Percentiles rank a stretch among this genome's conserved stretches.
These are phyloP conservation scores for Ianthella basta DNA, from an alignment of 37 sponge, comb jelly and placozoan species.

Conservation along the genomic window DNA sequence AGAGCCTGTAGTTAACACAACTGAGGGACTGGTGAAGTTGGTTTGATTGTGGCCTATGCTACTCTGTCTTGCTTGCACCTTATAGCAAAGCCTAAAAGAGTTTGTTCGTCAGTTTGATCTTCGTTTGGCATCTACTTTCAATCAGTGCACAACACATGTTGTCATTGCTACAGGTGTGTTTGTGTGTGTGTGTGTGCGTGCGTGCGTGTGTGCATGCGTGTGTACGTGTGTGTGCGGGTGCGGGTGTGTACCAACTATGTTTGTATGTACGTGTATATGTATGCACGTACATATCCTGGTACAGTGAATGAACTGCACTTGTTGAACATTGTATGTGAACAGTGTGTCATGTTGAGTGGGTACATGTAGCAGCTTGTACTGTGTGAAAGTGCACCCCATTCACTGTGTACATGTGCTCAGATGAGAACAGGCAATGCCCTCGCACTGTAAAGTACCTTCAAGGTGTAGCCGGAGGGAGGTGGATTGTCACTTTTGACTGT, in stretches of 20 bases:
- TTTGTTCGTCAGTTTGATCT: not conserved
- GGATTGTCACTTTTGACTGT: slow-evolving; percentile 37
- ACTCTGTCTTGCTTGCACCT: not conserved
- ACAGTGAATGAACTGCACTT: not conserved
- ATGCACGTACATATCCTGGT: not conserved
- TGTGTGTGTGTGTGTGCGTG: slow-evolving; percentile 38
- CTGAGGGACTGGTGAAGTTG: no score
- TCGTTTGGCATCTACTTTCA: not conserved
- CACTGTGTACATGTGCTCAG: not conserved
- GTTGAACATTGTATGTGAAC: no score
- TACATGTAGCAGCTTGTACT: no score
- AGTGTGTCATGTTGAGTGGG: no score
- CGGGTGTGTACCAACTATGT: not conserved
- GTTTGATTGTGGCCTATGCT: no score
- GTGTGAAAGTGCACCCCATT: no score
- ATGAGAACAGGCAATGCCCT: slow-evolving; percentile 43
- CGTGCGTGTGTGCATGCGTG: slow-evolving; percentile 29
- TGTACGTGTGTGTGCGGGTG: not conserved
- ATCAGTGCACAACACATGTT: slow-evolving; percentile 13
- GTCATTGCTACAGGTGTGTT: slow-evolving; percentile 21
- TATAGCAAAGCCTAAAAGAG: not conserved
- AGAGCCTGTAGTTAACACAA: no score
- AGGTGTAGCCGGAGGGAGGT: slow-evolving; percentile 40
- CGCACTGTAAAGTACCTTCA: slow-evolving; percentile 56
- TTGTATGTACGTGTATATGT: not conserved